phyloP scores from a whole-genome alignment of 2,888 invertebrate genomes.

The Limnephilus auricula region DNA sequence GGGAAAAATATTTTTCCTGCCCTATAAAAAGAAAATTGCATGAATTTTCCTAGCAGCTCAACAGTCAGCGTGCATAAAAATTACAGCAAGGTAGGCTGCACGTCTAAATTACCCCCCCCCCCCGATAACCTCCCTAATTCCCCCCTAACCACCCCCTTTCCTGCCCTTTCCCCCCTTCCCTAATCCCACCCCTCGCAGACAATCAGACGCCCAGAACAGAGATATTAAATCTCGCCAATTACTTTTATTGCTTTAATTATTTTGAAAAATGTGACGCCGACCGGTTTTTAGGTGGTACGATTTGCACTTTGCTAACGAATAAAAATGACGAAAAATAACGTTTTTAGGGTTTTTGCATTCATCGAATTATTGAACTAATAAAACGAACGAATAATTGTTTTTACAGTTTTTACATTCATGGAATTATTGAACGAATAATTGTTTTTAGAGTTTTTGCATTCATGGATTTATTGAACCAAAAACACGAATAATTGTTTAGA shows the following conservation, averaged over 20 bases:
- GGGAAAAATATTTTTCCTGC: background rate
- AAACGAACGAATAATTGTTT: too few species aligned
- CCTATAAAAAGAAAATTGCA: background rate
- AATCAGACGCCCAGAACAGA: constrained; percentile 29
- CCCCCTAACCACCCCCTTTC: background rate
- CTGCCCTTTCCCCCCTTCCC: background rate
- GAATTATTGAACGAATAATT: too few species aligned
- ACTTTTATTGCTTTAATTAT: constrained; percentile 24
- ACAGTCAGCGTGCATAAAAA: background rate
- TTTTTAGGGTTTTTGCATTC: too few species aligned
- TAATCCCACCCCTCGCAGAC: background rate
- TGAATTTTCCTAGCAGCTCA: background rate
- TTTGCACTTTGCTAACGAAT: too few species aligned
- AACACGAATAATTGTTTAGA: too few species aligned
- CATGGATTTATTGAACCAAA: too few species aligned
- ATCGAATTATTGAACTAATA: too few species aligned
- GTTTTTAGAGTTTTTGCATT: too few species aligned
- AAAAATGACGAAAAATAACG: too few species aligned
- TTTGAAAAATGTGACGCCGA: background rate
- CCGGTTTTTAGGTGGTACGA: background rate
- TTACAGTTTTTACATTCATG: too few species aligned
- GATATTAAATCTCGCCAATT: constrained; percentile 24
- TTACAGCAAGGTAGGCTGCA: constrained; percentile 15
- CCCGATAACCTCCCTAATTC: background rate
- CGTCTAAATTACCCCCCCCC: background rate